Base-by-base conservation (phyloP, 2,888 invertebrate species). In the Chymomyza caudatula region DNA sequence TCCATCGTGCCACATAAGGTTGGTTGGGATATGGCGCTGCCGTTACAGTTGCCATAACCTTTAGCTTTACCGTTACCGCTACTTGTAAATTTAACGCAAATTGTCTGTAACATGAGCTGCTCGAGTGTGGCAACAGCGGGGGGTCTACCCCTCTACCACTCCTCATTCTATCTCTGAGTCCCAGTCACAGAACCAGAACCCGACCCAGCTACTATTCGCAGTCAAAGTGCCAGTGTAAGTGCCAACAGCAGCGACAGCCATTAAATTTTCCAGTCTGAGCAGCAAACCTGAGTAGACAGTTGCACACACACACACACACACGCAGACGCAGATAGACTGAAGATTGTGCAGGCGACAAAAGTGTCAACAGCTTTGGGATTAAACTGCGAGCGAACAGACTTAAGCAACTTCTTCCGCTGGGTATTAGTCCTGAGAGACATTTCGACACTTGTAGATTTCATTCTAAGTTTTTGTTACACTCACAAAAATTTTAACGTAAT, bases 61-160 rank as follows among this genome's bases (percentile, higher is more conserved):
- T 37, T 37, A 37, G 29, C 29, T 37, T 37, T 37, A 37, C 29
- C 29, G 29, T 37, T 37, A 37, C 29, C 29, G 29, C 29, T 37
- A 37, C 85, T 86, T 85, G 83, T 83, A 79, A 82, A 85, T 85
- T 85, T 86, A 85, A 83, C 86, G 83, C 80, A 85, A 83, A 86
- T 83, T 86, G 83, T 85, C 83, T 86, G 86, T 76, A 85, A 85
- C 85, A 79, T 79, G 85, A 86, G 82, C 76, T 72, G 65, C 68
- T 68, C 82, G 64, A 59, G 57, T 67, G 64, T 69, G 80, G 53
- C 51, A 25, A 44, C 43, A 23, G 29, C 43, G 60, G 56, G 56
- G 51, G 44, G 56, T 56, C 23, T 17, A 43, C 37, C 54, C 54
- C 61, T 29, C 11, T 29, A 11, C 0, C 2, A 5, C 29, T 37